Evolutionary conservation across 2,888 invertebrate genomes (phyloP).

Genomic region (Tipula vernalis): DNA sequence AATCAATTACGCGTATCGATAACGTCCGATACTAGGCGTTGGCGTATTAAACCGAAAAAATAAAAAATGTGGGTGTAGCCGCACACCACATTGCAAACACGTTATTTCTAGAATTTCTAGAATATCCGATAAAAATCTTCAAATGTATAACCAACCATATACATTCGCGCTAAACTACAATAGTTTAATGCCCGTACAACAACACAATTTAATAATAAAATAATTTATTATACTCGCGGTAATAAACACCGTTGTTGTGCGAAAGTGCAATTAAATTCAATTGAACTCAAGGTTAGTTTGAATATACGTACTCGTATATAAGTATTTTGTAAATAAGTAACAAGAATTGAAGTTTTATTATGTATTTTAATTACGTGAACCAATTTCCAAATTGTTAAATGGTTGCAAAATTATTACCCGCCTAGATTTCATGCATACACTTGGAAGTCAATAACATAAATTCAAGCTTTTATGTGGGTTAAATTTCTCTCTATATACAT

Average conservation of each 20-base stretch:
- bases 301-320: not conserved
- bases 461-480: not conserved
- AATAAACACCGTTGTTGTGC: not conserved
- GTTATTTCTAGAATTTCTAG: not conserved
- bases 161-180: not conserved
- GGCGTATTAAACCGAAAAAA: not conserved
- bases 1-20: not conserved
- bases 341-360: not conserved
- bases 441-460: no score
- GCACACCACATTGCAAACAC: not conserved
- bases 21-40: not conserved
- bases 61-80: not conserved
- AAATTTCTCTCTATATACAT: not conserved
- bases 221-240: not conserved
- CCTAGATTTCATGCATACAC: not conserved
- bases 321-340: no score
- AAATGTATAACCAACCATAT: not conserved
- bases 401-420: not conserved
- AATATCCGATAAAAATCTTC: not conserved
- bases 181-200: not conserved
- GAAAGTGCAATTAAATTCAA: not conserved
- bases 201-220: not conserved
- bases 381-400: not conserved
- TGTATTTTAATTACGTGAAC: not conserved
- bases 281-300: not conserved